Base-by-base conservation (phyloP, 2,888 invertebrate genomes). In the Mythimna ferrago region DNA sequence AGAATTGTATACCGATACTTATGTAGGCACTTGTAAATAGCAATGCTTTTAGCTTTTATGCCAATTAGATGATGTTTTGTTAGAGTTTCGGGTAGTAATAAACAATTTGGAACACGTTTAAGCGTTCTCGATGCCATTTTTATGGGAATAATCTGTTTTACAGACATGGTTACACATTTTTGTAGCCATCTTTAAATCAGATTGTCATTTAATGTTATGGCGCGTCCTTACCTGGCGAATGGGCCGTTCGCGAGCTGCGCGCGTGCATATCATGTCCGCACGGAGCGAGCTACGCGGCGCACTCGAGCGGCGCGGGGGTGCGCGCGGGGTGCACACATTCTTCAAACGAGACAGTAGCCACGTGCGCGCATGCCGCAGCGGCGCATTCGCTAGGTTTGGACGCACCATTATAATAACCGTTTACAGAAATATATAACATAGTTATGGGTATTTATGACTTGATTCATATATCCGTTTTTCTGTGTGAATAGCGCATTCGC, bases 21-120 rank as follows among this genome's bases (percentile, higher is more conserved):
- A 76, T 57, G 19, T 69, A 69, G 79, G 58, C 53, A 67, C 61
- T 72, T 81, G 67, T 73, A 71, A 78, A 68, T 70, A 82, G 79
- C 62, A 38, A 63, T 68, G 65, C 60, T 71, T 76, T 58, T 66
- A 78, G 66, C 64, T 69, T 62, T 51, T 54, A 65, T 60, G 60
- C 64, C 56, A 6, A 16, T 72, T 56, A 53, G 6, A 44, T 4
- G 9, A 21, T 51, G 48, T 57, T 54, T 62, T 54, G 62, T 65
- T 53, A 54, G 5, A 26, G 26, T 53, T 53, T 35, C 5, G 1
- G 21, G 16, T 61, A 14, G n/a, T 64, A 41, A 19, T 41, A 16
- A 65, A 56, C 19, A 32, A 48, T 41, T 67, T 14, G 14, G n/a
- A 57, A 66, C 48, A n/a, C 10, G 4, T 57, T 32, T 19, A 61